Base-by-base conservation (phyloP, 2,888 invertebrate genomes). In the Lasioglossum oenotherae region DNA sequence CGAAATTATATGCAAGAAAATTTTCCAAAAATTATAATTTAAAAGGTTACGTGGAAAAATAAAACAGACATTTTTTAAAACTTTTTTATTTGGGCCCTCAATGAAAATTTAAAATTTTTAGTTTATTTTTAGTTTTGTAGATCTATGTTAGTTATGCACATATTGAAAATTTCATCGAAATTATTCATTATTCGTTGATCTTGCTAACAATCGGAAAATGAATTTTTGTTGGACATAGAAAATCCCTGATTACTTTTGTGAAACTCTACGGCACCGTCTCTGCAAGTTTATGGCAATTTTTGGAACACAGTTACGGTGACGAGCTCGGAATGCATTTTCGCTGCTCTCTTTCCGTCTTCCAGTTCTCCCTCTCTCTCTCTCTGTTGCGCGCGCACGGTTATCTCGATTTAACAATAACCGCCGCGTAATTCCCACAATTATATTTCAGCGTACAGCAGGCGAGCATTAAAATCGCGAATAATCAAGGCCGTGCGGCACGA, bases 341-440 rank as follows among this genome's bases (percentile, higher is more conserved):
- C 49, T 19, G n/a, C 31, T 49, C 38, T 69, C 44, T 71, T 67
- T 53, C 69, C 57, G 31, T 81, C 75, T 35, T n/a, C 64, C 31
- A 53, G 27, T 4, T 1, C n/a, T 1, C 14, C 12, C n/a, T 72
- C 57, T 46, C 46, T 1, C n/a, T 1, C 14, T 49, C 19, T 49
- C 49, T 23, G 8, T 23, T 16, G 1, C 60, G 57, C 38, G 49
- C 67, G 12, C 19, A 67, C 53, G 27, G 82, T 78, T 84, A 78
- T 83, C 84, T 75, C 84, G 84, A 83, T 84, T 74, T 53, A 83
- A 84, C 78, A 53, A 64, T 74, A 14, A 84, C 84, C 83, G 53
- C 49, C 60, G 16, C 74, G 74, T 75, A 84, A 84, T 84, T 84
- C 84, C 71, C 84, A 31, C 74, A 78, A 83, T 84, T 84, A 84